Conservation (phyloP, 2,888 invertebrate genomes). For the Ectropis crepuscularia region DNA sequence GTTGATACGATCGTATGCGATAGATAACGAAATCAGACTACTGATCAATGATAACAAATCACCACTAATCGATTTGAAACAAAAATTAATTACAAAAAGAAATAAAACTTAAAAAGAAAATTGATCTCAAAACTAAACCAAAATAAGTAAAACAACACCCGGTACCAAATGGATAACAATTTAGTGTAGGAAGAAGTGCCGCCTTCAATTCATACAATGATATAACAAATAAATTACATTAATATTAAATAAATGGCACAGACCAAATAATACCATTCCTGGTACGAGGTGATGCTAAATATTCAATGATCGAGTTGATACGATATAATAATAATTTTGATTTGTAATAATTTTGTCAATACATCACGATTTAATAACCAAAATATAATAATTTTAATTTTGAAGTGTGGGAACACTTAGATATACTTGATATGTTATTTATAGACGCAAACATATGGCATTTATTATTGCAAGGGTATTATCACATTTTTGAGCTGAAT, state of each 20-base stretch:
- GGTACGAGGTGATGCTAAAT: slow-evolving; percentile 73
- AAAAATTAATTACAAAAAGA: slow-evolving; percentile 44
- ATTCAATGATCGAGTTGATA: slow-evolving; percentile 61
- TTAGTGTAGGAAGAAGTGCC: slow-evolving; percentile 73
- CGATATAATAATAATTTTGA: slow-evolving; percentile 47
- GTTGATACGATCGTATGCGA: no score
- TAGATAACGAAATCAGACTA: no score
- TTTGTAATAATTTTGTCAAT: slow-evolving; percentile 58
- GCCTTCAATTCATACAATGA: slow-evolving; percentile 52
- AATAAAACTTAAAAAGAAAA: slow-evolving; percentile 51
- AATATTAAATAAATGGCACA: slow-evolving; percentile 83
- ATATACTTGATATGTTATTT: no score
- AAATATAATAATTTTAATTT: slow-evolving; percentile 61
- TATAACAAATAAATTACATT: slow-evolving; percentile 74
- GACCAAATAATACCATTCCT: slow-evolving; percentile 73
- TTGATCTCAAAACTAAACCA: slow-evolving; percentile 64
- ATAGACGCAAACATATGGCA: no score
- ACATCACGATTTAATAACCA: slow-evolving; percentile 73
- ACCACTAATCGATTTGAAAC: slow-evolving; percentile 66
- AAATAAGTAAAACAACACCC: slow-evolving; percentile 72
- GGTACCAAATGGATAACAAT: slow-evolving; percentile 77
- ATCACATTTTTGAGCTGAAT: no score
- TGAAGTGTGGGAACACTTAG: no score
- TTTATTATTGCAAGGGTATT: no score
- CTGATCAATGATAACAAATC: slow-evolving; percentile 53